Conservation (phyloP, 2,888 invertebrate genomes). For the Epiblema foenella region DNA sequence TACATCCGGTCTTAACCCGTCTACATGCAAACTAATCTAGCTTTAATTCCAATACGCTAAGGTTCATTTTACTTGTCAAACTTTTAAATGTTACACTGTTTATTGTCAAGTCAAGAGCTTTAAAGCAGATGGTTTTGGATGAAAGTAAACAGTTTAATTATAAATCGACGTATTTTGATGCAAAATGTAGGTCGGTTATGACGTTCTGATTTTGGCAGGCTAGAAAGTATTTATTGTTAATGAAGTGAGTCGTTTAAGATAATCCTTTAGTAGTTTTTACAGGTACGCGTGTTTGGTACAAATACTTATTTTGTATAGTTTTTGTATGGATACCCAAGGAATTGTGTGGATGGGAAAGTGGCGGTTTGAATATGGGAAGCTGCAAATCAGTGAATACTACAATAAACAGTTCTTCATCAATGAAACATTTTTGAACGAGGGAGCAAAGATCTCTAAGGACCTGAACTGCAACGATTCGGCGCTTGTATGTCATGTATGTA, state of each 20-base stretch:
- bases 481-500: too few species aligned
- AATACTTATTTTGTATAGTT: constrained; percentile 23
- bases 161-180: background rate
- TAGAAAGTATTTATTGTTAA: constrained; percentile 45
- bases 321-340: constrained; percentile 2
- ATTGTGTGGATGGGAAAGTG: constrained; percentile 24
- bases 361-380: constrained; percentile 4
- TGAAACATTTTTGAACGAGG: too few species aligned
- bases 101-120: constrained; percentile 62
- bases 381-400: background rate
- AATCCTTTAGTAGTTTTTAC: constrained; percentile 36
- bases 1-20: constrained; percentile 60
- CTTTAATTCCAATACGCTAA: constrained; percentile 39
- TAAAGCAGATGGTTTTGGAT: constrained; percentile 50
- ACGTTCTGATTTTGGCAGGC: background rate
- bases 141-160: constrained; percentile 43
- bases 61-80: constrained; percentile 44
- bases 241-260: constrained; percentile 44
- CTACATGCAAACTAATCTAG: constrained; percentile 25
- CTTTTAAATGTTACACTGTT: constrained; percentile 60
- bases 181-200: background rate
- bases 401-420: background rate
- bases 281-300: constrained; percentile 30
- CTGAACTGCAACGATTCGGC: too few species aligned
- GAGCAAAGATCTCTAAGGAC: too few species aligned